Evolutionary conservation across 2,888 invertebrate species (phyloP).

Genomic region (Syritta pipiens): DNA sequence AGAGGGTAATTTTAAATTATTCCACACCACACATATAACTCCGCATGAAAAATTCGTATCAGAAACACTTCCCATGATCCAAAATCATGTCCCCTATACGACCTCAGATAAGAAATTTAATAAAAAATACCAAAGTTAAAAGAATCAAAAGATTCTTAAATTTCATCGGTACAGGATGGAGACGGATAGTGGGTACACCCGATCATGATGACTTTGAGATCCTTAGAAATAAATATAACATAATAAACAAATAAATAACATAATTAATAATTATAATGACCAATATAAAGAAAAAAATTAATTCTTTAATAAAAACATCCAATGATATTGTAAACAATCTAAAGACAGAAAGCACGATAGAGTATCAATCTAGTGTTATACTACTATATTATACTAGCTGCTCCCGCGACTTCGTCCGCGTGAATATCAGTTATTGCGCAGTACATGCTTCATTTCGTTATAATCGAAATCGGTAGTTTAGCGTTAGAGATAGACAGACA

Average conservation of each 20-base stretch:
- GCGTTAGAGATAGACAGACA: too few relatives aligned
- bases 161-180: constrained; percentile 31
- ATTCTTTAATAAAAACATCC: background rate
- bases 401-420: too few relatives aligned
- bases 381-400: too few relatives aligned
- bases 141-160: constrained; percentile 31
- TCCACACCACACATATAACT: background rate
- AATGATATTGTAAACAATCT: background rate
- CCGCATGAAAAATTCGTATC: background rate
- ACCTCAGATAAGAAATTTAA: background rate
- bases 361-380: background rate
- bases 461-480: too few relatives aligned
- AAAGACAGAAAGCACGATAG: background rate
- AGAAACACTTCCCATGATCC: background rate
- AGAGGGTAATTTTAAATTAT: background rate
- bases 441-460: too few relatives aligned
- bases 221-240: background rate
- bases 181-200: constrained; percentile 27
- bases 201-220: constrained; percentile 36
- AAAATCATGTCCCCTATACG: background rate
- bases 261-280: background rate
- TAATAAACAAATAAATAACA: constrained; percentile 14
- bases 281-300: background rate
- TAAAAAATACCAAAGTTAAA: constrained; percentile 3
- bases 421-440: too few relatives aligned